These are phyloP conservation scores for Tragelaphus strepsiceros DNA, from an alignment of 2,113 vertebrate species.

Conservation along the genomic window DNA sequence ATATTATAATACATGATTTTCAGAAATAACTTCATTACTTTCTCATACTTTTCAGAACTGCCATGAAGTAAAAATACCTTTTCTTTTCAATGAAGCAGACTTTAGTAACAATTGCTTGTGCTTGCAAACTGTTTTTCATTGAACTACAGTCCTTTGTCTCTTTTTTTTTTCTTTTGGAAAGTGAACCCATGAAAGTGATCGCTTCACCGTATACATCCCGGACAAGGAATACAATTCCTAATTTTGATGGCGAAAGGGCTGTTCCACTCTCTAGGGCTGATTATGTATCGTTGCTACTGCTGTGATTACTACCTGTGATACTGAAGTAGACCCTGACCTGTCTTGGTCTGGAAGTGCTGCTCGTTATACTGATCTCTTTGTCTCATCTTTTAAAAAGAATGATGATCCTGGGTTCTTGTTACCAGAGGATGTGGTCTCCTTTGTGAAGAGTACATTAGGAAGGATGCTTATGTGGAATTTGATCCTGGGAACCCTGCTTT, in stretches of 20 bases:
- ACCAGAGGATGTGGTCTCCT: not conserved
- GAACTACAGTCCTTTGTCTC: not conserved
- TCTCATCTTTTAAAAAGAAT: not conserved
- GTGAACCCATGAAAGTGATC: not conserved
- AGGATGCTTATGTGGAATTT: not conserved
- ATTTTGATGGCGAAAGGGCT: rapidly evolving
- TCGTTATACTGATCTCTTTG: not conserved
- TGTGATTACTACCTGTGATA: not conserved
- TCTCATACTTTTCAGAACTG: not conserved
- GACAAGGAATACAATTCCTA: not conserved
- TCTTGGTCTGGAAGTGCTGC: not conserved
- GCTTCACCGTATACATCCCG: not conserved
- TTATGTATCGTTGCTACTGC: not conserved
- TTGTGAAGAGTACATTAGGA: not conserved
- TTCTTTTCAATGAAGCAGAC: not conserved
- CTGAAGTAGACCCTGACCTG: not conserved
- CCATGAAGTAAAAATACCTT: not conserved
- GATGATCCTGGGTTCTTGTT: not conserved
- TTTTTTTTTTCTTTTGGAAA: slow-evolving; percentile 16
- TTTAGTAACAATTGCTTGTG: not conserved
- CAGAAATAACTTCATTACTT: not conserved
- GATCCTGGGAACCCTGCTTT: not conserved
- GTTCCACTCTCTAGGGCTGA: not conserved
- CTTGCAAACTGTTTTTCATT: not conserved
- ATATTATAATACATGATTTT: not conserved